Evolutionary conservation across 2,113 vertebrate genomes (phyloP).

Genomic region (Psilopsiagon aurifrons): DNA sequence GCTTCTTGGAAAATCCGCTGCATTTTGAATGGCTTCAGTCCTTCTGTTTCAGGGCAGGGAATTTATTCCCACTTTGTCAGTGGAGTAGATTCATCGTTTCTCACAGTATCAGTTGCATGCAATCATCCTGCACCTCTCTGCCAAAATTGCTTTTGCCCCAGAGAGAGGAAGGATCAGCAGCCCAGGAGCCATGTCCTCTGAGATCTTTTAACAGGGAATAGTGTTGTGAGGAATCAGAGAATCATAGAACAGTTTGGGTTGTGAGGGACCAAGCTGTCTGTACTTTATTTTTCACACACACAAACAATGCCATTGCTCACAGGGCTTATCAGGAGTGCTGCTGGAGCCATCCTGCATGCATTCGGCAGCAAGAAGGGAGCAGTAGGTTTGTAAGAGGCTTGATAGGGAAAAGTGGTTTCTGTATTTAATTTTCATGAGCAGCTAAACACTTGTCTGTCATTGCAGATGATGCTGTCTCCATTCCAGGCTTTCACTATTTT

Average conservation of each 20-base stretch:
- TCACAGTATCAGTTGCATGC: background rate
- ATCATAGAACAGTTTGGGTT: background rate
- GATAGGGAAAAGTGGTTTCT: background rate
- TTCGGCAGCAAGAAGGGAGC: background rate
- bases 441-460: background rate
- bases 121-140: background rate
- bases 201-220: background rate
- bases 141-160: background rate
- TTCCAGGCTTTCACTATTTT: background rate
- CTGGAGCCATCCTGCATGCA: fast-evolving
- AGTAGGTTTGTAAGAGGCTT: background rate
- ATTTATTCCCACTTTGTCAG: background rate
- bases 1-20: background rate
- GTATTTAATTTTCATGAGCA: background rate
- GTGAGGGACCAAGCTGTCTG: background rate
- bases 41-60: background rate
- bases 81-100: background rate
- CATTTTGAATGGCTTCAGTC: background rate
- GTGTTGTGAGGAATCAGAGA: background rate
- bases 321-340: background rate
- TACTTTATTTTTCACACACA: background rate
- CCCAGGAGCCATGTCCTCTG: background rate
- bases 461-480: background rate
- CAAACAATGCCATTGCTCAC: background rate
- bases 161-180: background rate